phyloP scores from a whole-genome alignment of 2,888 invertebrate genomes.

The Drosophila setosimentum region DNA sequence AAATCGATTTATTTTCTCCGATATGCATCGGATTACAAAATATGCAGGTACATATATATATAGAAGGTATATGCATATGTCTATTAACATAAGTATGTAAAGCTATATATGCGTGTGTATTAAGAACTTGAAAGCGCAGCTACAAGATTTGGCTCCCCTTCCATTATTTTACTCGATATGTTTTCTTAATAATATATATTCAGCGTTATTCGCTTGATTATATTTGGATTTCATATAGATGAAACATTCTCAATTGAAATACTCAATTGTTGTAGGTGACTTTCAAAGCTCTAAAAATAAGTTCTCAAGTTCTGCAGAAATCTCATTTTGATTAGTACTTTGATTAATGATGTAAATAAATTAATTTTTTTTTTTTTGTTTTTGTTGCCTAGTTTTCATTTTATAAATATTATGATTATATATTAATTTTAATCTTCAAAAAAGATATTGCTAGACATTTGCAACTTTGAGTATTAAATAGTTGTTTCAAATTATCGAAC shows the following conservation, averaged over 20 bases:
- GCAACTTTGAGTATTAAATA: background rate
- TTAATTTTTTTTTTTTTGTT: background rate
- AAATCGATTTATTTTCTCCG: too few relatives aligned
- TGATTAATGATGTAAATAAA: background rate
- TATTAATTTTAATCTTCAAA: background rate
- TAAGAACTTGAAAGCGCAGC: too few relatives aligned
- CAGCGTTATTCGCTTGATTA: background rate
- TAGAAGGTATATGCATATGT: background rate
- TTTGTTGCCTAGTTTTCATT: background rate
- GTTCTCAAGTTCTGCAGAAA: background rate
- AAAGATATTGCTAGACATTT: background rate
- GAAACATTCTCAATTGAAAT: background rate
- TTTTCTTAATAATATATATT: background rate
- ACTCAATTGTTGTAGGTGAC: too few relatives aligned
- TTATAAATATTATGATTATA: background rate
- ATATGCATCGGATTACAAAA: too few relatives aligned
- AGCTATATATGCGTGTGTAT: background rate
- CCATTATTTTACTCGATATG: background rate
- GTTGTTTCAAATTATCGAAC: background rate
- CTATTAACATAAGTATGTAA: background rate
- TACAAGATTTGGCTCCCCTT: too few relatives aligned
- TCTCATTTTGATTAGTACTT: background rate
- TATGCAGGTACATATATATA: background rate
- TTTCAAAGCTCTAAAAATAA: background rate
- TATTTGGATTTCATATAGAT: background rate